A percentile compares a stretch with the other conserved stretches of the same genome.
These are phyloP conservation scores for Drosophila subobscura DNA, from an alignment of 1,140 invertebrate genomes.

Conservation along the genomic window DNA sequence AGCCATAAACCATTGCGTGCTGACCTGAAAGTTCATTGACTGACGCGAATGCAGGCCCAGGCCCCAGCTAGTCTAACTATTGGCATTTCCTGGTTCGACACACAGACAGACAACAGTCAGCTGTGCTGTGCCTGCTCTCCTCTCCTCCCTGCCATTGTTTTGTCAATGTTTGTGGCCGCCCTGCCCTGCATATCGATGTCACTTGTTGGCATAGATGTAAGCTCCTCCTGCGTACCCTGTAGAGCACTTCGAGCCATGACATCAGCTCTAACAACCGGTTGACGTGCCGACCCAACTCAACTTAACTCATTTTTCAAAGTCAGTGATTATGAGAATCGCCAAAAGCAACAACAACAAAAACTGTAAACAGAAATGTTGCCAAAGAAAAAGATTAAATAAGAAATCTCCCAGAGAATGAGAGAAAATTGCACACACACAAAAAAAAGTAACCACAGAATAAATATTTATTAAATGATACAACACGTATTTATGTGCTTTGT, in stretches of 20 bases:
- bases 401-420: slow-evolving; percentile 26
- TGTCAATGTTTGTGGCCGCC: slow-evolving; percentile 57
- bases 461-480: slow-evolving; percentile 69
- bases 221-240: slow-evolving; percentile 15
- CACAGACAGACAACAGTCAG: slow-evolving; percentile 24
- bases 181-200: slow-evolving; percentile 48
- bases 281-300: slow-evolving; percentile 53
- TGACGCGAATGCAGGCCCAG: slow-evolving; percentile 39
- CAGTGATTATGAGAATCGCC: slow-evolving; percentile 52
- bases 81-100: slow-evolving; percentile 58
- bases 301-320: slow-evolving; percentile 72
- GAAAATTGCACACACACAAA: slow-evolving; percentile 13
- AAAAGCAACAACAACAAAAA: slow-evolving; percentile 25
- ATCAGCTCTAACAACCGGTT: slow-evolving; percentile 78
- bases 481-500: slow-evolving; percentile 24
- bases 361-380: slow-evolving; percentile 47
- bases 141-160: slow-evolving; percentile 53
- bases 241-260: slow-evolving; percentile 50
- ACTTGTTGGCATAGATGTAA: slow-evolving; percentile 49
- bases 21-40: slow-evolving; percentile 76
- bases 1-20: slow-evolving; percentile 53
- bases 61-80: slow-evolving; percentile 38
- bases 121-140: slow-evolving; percentile 42
- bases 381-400: slow-evolving; percentile 30
- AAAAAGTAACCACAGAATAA: slow-evolving; percentile 37